phyloP scores from a whole-genome alignment of 2,797 vertebrate genomes.

The Chelonia mydas region DNA sequence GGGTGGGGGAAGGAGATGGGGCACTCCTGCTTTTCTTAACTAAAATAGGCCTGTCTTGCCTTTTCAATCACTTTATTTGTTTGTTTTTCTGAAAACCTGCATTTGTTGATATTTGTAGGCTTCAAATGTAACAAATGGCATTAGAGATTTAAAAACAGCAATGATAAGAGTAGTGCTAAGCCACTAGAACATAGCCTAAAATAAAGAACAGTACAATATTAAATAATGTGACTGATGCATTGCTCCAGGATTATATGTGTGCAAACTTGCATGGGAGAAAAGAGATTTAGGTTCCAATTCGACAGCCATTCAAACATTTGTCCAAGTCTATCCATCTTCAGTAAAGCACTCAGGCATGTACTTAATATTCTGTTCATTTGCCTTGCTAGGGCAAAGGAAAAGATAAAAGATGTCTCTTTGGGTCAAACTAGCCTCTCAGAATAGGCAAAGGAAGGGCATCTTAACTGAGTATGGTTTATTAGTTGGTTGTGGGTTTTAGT shows the following conservation, averaged over 20 bases:
- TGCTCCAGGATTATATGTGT: not conserved
- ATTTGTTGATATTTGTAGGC: not conserved
- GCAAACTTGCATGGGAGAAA: not conserved
- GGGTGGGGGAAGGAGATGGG: slow-evolving; percentile 33
- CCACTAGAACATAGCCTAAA: not conserved
- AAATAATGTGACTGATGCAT: not conserved
- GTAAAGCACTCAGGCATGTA: not conserved
- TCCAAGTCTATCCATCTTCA: not conserved
- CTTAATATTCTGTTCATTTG: not conserved
- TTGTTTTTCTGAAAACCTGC: slow-evolving; percentile 13
- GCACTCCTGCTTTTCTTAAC: slow-evolving; percentile 30
- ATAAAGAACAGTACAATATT: not conserved
- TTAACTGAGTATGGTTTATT: not conserved
- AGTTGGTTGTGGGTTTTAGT: not conserved
- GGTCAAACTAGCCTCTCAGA: not conserved
- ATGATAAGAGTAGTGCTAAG: not conserved
- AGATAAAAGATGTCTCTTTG: not conserved
- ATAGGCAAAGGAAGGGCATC: not conserved
- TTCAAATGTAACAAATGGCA: not conserved
- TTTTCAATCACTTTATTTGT: slow-evolving; percentile 32
- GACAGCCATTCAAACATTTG: not conserved
- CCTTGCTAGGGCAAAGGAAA: not conserved
- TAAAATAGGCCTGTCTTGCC: slow-evolving; percentile 21
- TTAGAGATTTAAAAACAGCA: not conserved
- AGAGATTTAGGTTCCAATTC: not conserved